These are phyloP conservation scores for Thysanoteuthis rhombus DNA, from an alignment of 2,888 invertebrate species.

Conservation along the genomic window DNA sequence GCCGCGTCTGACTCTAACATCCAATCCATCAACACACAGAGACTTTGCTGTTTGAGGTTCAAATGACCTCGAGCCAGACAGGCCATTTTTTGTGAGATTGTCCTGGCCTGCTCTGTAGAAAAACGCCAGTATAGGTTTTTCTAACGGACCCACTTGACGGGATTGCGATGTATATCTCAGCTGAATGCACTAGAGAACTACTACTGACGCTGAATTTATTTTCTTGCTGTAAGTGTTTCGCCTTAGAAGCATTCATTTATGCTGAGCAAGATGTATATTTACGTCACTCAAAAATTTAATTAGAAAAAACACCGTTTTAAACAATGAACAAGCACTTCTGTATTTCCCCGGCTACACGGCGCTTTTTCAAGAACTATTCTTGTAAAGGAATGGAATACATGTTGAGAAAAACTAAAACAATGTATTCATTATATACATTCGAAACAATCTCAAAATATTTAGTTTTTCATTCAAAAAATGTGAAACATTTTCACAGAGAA, in stretches of 20 bases:
- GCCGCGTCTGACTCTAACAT: background rate
- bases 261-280: background rate
- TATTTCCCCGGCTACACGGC: no score
- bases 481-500: no score
- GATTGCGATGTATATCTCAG: background rate
- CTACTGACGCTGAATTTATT: background rate
- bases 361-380: no score
- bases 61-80: background rate
- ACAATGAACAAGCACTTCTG: no score
- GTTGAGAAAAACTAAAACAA: no score
- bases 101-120: background rate
- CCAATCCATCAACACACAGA: background rate
- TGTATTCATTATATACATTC: no score
- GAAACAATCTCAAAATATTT: no score
- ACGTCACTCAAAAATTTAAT: no score
- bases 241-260: background rate
- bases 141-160: background rate
- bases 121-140: background rate
- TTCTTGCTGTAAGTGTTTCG: background rate
- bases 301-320: no score
- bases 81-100: background rate
- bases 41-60: background rate
- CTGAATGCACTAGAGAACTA: background rate
- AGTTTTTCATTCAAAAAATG: no score
- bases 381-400: no score